Percentiles rank a stretch among this genome's conserved stretches.
These are phyloP conservation scores for Nannospalax galili DNA, from an alignment of 2,113 vertebrate genomes.

Conservation along the genomic window DNA sequence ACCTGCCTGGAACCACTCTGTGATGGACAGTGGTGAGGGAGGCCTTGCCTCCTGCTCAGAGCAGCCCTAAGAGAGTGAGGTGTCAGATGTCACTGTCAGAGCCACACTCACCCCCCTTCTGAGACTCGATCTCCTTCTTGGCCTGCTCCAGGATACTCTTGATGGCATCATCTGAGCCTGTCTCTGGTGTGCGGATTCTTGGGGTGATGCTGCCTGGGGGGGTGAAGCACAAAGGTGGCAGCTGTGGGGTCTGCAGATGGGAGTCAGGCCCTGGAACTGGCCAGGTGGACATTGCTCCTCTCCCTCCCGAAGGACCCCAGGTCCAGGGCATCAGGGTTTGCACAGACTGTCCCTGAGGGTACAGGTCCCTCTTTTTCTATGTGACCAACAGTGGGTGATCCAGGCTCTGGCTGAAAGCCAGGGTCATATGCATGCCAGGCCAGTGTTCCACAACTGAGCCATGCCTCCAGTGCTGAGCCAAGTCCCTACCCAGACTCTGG, in stretches of 20 bases:
- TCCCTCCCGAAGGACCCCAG: neutral
- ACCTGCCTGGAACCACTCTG: too few relatives aligned
- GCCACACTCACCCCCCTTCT: constrained; percentile 92
- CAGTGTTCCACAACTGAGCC: neutral
- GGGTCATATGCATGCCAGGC: neutral
- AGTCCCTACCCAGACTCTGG: neutral
- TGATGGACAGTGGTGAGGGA: fast-evolving
- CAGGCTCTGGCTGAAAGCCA: neutral
- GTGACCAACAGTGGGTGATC: neutral
- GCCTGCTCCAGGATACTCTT: constrained; percentile 99
- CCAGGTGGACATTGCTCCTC: neutral
- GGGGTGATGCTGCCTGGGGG: constrained; percentile 98
- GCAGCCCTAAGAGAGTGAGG: neutral
- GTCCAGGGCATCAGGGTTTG: neutral
- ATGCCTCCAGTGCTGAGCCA: too few relatives aligned
- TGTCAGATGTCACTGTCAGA: fast-evolving
- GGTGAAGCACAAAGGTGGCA: constrained; percentile 71
- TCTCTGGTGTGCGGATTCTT: constrained; percentile 98
- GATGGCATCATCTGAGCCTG: constrained; percentile 98
- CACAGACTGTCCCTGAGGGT: neutral
- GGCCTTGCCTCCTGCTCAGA: neutral
- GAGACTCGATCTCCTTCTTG: constrained; percentile 99
- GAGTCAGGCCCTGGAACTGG: neutral
- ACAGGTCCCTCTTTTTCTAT: neutral
- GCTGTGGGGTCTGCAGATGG: constrained; percentile 14